Base-by-base conservation (phyloP, 2,888 invertebrate genomes). In the Ectemnius lituratus region DNA sequence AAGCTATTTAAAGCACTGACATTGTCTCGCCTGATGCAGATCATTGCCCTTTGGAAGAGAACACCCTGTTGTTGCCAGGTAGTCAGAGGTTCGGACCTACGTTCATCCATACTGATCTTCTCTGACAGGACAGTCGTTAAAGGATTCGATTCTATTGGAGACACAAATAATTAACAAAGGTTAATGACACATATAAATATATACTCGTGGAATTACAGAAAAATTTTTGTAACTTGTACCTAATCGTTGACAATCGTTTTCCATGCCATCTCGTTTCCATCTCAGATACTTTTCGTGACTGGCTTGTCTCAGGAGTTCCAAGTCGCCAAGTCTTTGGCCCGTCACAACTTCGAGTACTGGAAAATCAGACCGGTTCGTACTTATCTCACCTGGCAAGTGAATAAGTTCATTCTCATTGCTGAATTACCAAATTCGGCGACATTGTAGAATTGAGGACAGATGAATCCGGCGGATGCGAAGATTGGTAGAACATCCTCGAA, bases 371-470 rank as follows among this genome's bases (percentile, higher is more conserved):
- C 5, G 11, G 1, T 11, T 58, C 13, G 14, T 2, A 14, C 0
- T 1, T 13, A 37, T 3, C 37, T 37, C 37, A 37, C 1, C 37
- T 37, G 37, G 11, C 37, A 37, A 37, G 5, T 37, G 8, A 11
- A 0, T 37, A 13, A 13, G 28, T 62, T n/a, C n/a, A 1, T n/a
- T n/a, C 2, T 14, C 3, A n/a, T 11, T n/a, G 4, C 4, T 2
- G 1, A 46, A n/a, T 82, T 90, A 95, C 95, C 94, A 87, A 94
- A 96, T 90, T 96, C 96, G 11, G 95, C 95, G 74, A 95, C 94
- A 86, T 96, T 96, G 90, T 96, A 96, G 90, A 95, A 96, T 78
- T 93, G 93, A 0, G 96, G 96, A 84, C 96, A 96, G 0, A 90
- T 87, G 72, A 94, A 93, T 2, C 93, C 94, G 60, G 94, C 93